Evolutionary conservation across 2,888 invertebrate species (phyloP).

Genomic region (Biston betularia): DNA sequence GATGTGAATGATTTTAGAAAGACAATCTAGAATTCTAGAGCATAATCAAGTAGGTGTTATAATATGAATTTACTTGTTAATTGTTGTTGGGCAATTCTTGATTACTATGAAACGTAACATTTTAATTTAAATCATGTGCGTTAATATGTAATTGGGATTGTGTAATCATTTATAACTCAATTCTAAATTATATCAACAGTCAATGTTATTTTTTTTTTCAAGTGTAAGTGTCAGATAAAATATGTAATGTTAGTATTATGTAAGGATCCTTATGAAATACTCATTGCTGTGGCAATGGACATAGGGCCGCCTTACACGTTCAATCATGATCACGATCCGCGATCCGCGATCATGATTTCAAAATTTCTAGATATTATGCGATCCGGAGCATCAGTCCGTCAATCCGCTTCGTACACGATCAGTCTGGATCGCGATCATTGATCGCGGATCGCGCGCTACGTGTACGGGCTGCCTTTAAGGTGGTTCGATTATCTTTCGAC

Average conservation of each 20-base stretch:
- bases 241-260: not conserved
- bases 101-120: not conserved
- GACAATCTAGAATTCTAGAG: constrained; percentile 34
- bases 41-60: constrained; percentile 17
- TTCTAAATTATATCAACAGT: not conserved
- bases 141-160: not conserved
- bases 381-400: too few species aligned
- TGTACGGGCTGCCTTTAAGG: too few species aligned
- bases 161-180: not conserved
- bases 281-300: not conserved
- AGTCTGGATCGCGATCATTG: too few species aligned
- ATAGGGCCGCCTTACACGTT: too few species aligned
- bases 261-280: not conserved
- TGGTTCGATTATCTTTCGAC: too few species aligned
- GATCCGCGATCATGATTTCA: too few species aligned
- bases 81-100: constrained; percentile 12
- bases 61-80: constrained; percentile 6
- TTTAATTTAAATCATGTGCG: constrained; percentile 3
- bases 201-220: not conserved
- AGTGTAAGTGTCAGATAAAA: not conserved
- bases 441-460: too few species aligned
- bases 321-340: too few species aligned
- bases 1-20: constrained; percentile 35
- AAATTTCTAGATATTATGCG: too few species aligned
- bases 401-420: too few species aligned